Conservation (phyloP, 1,140 invertebrate genomes). For the Centruroides vittatus region DNA sequence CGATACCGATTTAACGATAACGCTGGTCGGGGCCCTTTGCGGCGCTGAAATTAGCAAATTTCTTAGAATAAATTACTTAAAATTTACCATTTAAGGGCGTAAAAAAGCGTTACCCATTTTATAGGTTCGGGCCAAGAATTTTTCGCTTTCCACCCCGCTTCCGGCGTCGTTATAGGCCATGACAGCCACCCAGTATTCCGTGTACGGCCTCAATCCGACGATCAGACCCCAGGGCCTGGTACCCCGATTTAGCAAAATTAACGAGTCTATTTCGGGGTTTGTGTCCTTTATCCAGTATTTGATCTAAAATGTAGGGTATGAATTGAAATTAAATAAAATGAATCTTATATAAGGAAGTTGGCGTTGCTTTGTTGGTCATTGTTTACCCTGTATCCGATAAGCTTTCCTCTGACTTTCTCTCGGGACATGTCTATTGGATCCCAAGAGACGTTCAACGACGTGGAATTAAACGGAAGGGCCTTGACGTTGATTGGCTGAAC, state of each 20-base stretch:
- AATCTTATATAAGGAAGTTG: neutral
- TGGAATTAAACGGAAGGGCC: conserved; percentile 71
- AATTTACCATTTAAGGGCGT: neutral
- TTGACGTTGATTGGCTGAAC: conserved; percentile 66
- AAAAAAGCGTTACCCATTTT: conserved; percentile 9
- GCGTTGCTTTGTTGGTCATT: neutral
- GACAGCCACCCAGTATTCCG: conserved; percentile 80
- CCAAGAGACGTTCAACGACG: conserved; percentile 82
- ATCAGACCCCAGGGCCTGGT: conserved; percentile 71
- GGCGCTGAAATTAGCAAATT: conserved; percentile 41
- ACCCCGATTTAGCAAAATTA: conserved; percentile 70
- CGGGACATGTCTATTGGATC: conserved; percentile 65
- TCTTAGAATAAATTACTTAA: neutral
- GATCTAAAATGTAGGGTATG: conserved; percentile 43
- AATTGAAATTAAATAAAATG: neutral
- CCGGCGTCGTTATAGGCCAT: conserved; percentile 93
- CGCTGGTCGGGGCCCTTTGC: conserved; percentile 79
- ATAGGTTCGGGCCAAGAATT: conserved; percentile 44
- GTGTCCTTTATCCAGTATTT: conserved; percentile 69
- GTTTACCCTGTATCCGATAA: conserved; percentile 73
- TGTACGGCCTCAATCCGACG: conserved; percentile 79
- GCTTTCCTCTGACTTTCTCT: conserved; percentile 70
- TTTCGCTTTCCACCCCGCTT: conserved; percentile 83
- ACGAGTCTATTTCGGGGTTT: conserved; percentile 57
- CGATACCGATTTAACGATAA: conserved; percentile 63